These are phyloP conservation scores for Anhinga anhinga DNA, from an alignment of 2,113 vertebrate species.

Conservation along the genomic window DNA sequence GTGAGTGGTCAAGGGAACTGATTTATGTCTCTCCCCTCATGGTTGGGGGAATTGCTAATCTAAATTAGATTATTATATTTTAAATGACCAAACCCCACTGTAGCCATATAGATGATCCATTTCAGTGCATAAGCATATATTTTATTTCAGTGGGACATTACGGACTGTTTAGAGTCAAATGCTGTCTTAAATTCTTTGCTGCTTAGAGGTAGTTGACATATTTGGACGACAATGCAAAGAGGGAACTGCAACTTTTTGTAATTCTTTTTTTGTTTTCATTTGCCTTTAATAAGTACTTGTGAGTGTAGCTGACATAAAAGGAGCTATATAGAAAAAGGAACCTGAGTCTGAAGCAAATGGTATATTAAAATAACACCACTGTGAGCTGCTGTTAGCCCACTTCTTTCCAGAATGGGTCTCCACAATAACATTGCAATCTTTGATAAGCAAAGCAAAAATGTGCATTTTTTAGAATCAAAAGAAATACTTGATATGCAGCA, in stretches of 20 bases:
- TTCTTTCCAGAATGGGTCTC: not conserved
- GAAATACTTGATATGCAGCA: not conserved
- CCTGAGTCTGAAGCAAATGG: not conserved
- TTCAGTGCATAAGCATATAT: not conserved
- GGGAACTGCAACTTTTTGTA: not conserved
- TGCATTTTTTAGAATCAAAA: not conserved
- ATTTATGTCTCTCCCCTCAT: not conserved
- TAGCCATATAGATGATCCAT: accelerated
- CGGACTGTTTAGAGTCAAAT: not conserved
- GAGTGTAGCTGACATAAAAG: not conserved
- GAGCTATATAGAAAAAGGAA: not conserved
- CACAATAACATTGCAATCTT: not conserved
- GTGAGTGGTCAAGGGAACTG: not conserved
- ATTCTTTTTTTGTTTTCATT: not conserved
- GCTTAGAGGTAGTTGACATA: not conserved
- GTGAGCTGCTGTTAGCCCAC: not conserved
- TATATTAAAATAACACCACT: not conserved
- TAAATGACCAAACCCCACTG: not conserved
- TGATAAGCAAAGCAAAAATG: not conserved
- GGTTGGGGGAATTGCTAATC: not conserved
- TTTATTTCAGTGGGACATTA: not conserved
- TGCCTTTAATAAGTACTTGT: not conserved
- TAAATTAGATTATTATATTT: not conserved
- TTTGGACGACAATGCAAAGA: not conserved
- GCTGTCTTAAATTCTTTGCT: not conserved